Base-by-base conservation (phyloP, 2,113 vertebrate species). In the Thunnus thynnus region DNA sequence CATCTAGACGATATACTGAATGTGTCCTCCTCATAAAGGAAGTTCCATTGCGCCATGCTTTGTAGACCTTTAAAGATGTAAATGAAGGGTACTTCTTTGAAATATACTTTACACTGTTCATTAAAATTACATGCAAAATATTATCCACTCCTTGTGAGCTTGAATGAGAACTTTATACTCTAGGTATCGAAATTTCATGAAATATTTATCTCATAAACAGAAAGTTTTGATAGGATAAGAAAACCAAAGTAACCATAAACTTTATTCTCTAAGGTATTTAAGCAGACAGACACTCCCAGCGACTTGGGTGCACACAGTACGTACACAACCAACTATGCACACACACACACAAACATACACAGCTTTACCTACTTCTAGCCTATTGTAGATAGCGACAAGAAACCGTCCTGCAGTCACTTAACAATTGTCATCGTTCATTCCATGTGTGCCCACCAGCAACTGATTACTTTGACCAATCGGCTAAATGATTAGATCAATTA, bases 401-500 rank as follows among this genome's bases (percentile, higher is more conserved):
- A 65, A 66, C 22, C 46, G 16, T 71, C 76, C 87, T 85, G 68
- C 73, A 90, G 86, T 84, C 85, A 77, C 78, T 76, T 84, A 89
- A 86, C 80, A 88, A 87, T 81, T 89, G 89, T 89, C 91, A 89
- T 78, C 88, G 89, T 89, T 90, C 80, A 82, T 92, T 89, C 86
- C 74, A 50, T 74, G 72, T 80, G 89, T 87, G 79, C 57, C 87
- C 89, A 88, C 88, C 78, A 89, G 85, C 93, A 90, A 93, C 88
- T 83, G 82, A 95, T 94, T 91, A 87, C 83, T 91, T 90, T 89
- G 91, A 93, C 92, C 93, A 91, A 92, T 94, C 84, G 71, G 80
- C 86, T 94, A 93, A 94, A 93, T 94, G 89, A 94, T 94, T 93
- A 92, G 89, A 95, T 95, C 92, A 94, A 93, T 95, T 94, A 93